Evolutionary conservation across 2,113 vertebrate species (phyloP).

Genomic region (Dascyllus trimaculatus): DNA sequence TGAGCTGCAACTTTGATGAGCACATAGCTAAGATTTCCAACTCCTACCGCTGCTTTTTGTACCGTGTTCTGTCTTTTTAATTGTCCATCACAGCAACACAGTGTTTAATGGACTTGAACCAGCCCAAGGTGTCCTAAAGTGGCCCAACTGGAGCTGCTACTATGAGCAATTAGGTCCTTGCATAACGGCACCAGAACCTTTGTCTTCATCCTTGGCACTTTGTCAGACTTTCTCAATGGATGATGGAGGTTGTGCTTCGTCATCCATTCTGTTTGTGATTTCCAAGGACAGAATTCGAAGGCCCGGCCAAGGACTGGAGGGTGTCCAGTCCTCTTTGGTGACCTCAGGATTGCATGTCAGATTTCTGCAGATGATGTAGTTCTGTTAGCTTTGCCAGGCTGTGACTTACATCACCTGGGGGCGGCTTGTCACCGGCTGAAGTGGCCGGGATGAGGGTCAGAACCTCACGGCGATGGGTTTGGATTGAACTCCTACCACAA

Average conservation of each 20-base stretch:
- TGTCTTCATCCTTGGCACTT: constrained; percentile 28
- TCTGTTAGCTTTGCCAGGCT: neutral
- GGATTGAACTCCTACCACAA: neutral
- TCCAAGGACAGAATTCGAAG: constrained; percentile 30
- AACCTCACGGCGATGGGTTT: neutral
- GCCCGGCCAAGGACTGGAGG: constrained; percentile 15
- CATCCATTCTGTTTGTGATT: constrained; percentile 20
- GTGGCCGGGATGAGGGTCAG: neutral
- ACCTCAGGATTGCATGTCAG: constrained; percentile 13
- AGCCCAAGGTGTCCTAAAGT: constrained; percentile 4
- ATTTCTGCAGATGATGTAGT: constrained; percentile 18
- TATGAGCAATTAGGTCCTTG: constrained; percentile 29
- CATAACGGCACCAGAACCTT: constrained; percentile 27
- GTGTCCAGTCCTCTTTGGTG: constrained; percentile 2
- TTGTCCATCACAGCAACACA: neutral
- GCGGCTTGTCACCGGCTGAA: neutral
- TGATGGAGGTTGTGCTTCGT: constrained; percentile 24
- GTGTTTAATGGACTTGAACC: neutral
- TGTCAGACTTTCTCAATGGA: constrained; percentile 9
- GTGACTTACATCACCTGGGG: constrained; percentile 16
- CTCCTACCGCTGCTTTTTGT: neutral
- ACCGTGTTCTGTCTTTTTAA: neutral
- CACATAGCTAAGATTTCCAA: neutral
- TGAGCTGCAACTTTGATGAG: neutral
- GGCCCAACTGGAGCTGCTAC: neutral